Evolutionary conservation across 2,888 invertebrate genomes (phyloP), one percentile per base, ranked within the genome.

Genomic region (Luperina nickerlii): DNA sequence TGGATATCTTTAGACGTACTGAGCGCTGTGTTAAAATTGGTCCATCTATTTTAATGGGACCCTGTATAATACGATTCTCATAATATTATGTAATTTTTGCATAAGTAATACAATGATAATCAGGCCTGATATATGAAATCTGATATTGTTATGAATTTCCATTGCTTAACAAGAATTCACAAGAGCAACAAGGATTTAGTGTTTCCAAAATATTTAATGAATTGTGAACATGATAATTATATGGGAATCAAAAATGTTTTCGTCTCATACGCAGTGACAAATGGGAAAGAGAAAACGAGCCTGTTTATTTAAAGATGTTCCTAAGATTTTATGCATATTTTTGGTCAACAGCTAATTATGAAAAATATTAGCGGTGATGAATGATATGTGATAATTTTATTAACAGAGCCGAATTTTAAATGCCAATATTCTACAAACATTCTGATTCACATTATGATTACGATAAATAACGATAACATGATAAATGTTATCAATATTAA

Each of bases 71-170:
- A 67, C 66, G 73, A 79, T 69, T 68, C 13, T 76, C 79, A 88
- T 87, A 89, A 90, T 91, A 91, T 91, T 91, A 89, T 90, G 88
- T 87, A 77, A 88, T 82, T 67, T 71, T 62, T 78, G 45, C 45
- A 0, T n/a, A n/a, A 79, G 79, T 79, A 83, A 78, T 78, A 84
- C 77, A 79, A 74, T 82, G 76, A 81, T 79, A 73, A 83, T 73
- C 69, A 73, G 51, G 73, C 79, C 67, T 42, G 69, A 76, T 86
- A 75, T 66, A 79, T 82, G 88, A 74, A 85, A 89, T 83, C 70
- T 69, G 82, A 91, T 82, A 80, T 42, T 88, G 88, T 82, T 86
- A 82, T 90, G 87, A 74, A 74, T 79, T 84, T 74, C 81, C 74
- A 76, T 79, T 62, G 67, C 80, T 76, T 72, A 65, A 69, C 72